These are phyloP conservation scores for Apodemus agrarius DNA, from an alignment of 2,797 vertebrate genomes.

Conservation along the genomic window DNA sequence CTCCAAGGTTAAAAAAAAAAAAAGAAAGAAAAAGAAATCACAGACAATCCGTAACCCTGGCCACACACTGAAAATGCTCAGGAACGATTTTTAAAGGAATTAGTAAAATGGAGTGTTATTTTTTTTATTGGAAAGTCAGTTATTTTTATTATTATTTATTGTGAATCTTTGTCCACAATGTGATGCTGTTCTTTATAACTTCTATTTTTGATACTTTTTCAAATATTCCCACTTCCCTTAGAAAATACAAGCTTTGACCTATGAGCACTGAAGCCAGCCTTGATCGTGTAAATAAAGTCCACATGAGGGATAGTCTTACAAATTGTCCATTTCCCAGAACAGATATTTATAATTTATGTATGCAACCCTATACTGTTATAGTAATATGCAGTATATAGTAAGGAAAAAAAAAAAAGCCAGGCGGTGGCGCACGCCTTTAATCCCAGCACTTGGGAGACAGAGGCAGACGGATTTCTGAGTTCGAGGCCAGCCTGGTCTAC, in stretches of 20 bases:
- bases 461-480: too few species aligned
- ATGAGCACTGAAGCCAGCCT: neutral
- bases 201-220: neutral
- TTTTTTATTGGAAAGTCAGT: constrained; percentile 50
- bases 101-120: constrained; percentile 27
- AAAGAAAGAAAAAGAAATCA: neutral
- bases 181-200: constrained; percentile 13
- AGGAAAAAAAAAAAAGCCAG: neutral
- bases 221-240: constrained; percentile 54
- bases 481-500: too few species aligned
- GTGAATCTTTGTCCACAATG: constrained; percentile 22
- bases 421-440: too few species aligned
- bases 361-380: neutral
- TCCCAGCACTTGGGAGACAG: too few species aligned
- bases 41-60: neutral
- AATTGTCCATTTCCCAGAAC: neutral
- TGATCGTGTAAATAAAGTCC: neutral
- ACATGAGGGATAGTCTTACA: neutral
- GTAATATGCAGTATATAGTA: constrained; percentile 28
- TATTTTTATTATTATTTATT: constrained; percentile 26
- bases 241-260: constrained; percentile 47
- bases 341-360: neutral
- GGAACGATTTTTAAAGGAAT: constrained; percentile 60
- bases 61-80: neutral
- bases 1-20: too few species aligned